A percentile compares a stretch with the other conserved stretches of the same genome.
These are phyloP conservation scores for Chlorospingus flavigularis DNA, from an alignment of 2,797 vertebrate species.

Conservation along the genomic window DNA sequence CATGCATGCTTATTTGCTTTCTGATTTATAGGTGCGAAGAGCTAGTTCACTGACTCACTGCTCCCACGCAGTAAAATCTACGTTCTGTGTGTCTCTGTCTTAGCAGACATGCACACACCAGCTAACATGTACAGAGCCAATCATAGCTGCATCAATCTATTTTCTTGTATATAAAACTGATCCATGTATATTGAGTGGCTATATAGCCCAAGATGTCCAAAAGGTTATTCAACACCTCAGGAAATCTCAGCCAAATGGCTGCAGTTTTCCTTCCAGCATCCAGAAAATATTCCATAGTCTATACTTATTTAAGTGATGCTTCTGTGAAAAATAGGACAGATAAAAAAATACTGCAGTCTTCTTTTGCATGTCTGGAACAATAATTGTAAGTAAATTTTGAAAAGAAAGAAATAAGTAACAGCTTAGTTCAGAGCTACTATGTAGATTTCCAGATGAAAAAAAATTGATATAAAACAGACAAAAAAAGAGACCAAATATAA, in stretches of 20 bases:
- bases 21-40: neutral
- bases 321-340: neutral
- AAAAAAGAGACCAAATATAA: neutral
- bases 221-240: neutral
- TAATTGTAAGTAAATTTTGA: neutral
- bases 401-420: neutral
- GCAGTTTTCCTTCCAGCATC: neutral
- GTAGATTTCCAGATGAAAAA: neutral
- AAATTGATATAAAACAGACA: neutral
- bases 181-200: rapidly evolving
- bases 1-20: neutral
- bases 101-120: neutral
- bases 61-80: neutral
- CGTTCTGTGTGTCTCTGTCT: neutral
- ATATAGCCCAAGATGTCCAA: neutral
- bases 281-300: neutral
- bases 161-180: neutral
- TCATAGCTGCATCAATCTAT: neutral
- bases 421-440: neutral
- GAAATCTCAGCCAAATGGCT: neutral
- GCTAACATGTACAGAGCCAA: neutral
- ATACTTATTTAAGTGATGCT: neutral
- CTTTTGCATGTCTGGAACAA: neutral
- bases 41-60: neutral
- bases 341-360: neutral